Evolutionary conservation across 53 echinoderm and acorn worm genomes (phyloP).

Genomic region (Holothuria scabra): DNA sequence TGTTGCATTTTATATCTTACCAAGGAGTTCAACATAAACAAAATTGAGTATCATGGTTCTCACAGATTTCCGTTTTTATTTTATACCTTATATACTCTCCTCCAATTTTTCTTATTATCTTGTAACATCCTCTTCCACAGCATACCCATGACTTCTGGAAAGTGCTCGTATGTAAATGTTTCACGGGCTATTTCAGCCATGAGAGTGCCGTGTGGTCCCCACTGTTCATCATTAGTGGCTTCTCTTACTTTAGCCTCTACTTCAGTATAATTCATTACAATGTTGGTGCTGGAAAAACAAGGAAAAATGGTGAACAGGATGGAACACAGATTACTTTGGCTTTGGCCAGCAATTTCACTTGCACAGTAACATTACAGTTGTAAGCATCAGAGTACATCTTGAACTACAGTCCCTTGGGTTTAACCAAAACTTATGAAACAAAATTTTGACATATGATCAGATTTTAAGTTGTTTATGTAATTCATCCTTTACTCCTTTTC

Average conservation of each 20-base stretch:
- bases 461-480: too few relatives aligned
- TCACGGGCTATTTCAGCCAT: conserved; percentile 96
- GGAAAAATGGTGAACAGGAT: not conserved
- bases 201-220: conserved; percentile 96
- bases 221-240: conserved; percentile 94
- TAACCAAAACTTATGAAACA: too few relatives aligned
- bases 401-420: too few relatives aligned
- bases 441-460: too few relatives aligned
- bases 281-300: conserved; percentile 81
- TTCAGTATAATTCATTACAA: conserved; percentile 99
- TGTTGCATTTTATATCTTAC: too few relatives aligned
- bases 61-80: too few relatives aligned
- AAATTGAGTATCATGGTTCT: too few relatives aligned
- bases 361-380: too few relatives aligned
- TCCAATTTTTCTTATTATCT: conserved; percentile 95
- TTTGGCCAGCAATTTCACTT: not conserved
- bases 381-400: too few relatives aligned
- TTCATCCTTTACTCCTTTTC: too few relatives aligned
- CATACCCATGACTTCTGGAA: conserved; percentile 97
- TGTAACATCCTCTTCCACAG: conserved; percentile 96
- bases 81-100: conserved; percentile 93
- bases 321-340: not conserved
- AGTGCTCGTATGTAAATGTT: conserved; percentile 96
- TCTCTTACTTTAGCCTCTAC: conserved; percentile 95
- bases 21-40: too few relatives aligned